phyloP scores from a whole-genome alignment of 1,140 invertebrate species.

The Trichoplusia ni region DNA sequence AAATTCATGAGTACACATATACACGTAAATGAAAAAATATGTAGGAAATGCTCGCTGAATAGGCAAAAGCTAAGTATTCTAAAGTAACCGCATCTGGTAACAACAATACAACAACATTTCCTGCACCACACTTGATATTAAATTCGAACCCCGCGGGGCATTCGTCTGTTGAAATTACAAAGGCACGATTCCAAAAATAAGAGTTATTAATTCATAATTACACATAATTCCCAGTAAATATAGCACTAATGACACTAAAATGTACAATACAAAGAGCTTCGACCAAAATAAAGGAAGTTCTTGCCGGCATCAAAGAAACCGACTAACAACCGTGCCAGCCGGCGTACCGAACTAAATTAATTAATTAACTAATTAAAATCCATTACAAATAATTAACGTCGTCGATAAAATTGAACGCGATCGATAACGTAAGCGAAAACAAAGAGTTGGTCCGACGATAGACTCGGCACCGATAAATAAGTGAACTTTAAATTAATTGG shows the following conservation, averaged over 20 bases:
- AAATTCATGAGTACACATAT: no score
- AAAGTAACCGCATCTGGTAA: not conserved
- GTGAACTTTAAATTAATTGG: constrained; percentile 19
- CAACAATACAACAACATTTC: not conserved
- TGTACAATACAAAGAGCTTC: constrained; percentile 48
- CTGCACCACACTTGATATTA: not conserved
- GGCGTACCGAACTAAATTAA: constrained; percentile 70
- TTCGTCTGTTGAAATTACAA: constrained; percentile 8
- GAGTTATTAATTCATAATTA: constrained; percentile 33
- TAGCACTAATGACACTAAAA: constrained; percentile 48
- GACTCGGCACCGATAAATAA: constrained; percentile 21
- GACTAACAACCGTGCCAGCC: constrained; percentile 44
- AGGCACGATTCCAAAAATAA: constrained; percentile 15
- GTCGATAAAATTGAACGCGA: constrained; percentile 72
- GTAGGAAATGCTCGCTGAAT: no score
- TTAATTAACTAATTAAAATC: constrained; percentile 79
- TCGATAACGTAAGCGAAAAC: constrained; percentile 70
- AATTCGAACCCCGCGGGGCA: constrained; percentile 1
- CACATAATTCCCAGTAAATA: constrained; percentile 30
- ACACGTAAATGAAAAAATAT: no score
- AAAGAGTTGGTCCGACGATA: constrained; percentile 54
- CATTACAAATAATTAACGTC: constrained; percentile 78
- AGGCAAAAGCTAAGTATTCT: no score
- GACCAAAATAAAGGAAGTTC: constrained; percentile 29
- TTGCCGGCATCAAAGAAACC: constrained; percentile 63